phyloP scores from a whole-genome alignment of 2,888 invertebrate species.

The Chaetogeoica ovagalla region DNA sequence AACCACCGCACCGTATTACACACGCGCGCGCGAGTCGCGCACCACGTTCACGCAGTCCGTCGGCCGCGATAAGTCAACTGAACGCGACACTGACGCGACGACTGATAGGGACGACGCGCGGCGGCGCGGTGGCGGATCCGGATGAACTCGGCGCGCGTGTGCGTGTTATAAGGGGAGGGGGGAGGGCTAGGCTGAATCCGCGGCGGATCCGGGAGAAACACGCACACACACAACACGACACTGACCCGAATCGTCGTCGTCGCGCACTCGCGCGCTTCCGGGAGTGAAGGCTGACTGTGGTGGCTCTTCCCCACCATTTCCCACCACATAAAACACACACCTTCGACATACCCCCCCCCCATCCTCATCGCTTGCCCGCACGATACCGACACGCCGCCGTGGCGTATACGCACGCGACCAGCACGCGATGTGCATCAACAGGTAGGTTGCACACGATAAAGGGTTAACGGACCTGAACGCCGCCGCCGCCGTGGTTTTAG shows the following conservation, averaged over 20 bases:
- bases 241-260: conserved; percentile 52
- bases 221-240: conserved; percentile 36
- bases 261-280: conserved; percentile 34
- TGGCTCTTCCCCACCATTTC: too few relatives aligned
- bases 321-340: too few relatives aligned
- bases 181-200: background rate
- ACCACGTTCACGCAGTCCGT: background rate
- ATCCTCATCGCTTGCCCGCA: too few relatives aligned
- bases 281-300: conserved; percentile 43
- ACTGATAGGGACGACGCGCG: background rate
- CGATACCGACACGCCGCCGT: too few relatives aligned
- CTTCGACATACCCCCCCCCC: too few relatives aligned
- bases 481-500: conserved; percentile 2
- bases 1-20: too few relatives aligned
- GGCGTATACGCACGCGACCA: background rate
- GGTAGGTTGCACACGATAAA: conserved; percentile 10
- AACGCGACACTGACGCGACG: background rate
- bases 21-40: background rate
- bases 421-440: conserved; percentile 33
- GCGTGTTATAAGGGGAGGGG: too few relatives aligned
- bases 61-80: background rate
- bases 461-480: conserved; percentile 50
- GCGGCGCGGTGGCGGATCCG: conserved; percentile 46
- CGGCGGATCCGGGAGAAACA: conserved; percentile 50
- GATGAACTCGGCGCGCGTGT: conserved; percentile 33